Evolutionary conservation across 2,797 vertebrate genomes (phyloP).

Genomic region (Schizothorax lantsangensis): DNA sequence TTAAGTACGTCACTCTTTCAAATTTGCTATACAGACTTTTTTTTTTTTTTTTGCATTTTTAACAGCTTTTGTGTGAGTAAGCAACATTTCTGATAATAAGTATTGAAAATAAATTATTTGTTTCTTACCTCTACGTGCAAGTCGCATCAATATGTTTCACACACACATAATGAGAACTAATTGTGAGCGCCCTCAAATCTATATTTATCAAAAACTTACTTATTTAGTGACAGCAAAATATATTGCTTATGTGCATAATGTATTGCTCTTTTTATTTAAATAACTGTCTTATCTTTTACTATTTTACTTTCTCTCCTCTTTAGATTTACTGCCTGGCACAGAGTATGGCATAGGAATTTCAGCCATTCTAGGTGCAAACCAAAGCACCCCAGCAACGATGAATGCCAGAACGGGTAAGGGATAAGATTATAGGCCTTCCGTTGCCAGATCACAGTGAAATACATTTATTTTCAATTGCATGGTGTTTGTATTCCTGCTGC

Average conservation of each 20-base stretch:
- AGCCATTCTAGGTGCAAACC: constrained; percentile 85
- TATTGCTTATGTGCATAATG: not conserved
- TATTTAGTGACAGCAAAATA: not conserved
- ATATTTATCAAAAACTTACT: constrained; percentile 1
- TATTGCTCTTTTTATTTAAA: not conserved
- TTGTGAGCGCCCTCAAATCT: constrained; percentile 18
- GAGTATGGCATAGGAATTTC: constrained; percentile 98
- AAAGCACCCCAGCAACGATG: constrained; percentile 94
- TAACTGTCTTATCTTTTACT: not conserved
- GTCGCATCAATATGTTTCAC: constrained; percentile 12
- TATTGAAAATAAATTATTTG: not conserved
- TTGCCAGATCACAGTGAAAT: constrained; percentile 4
- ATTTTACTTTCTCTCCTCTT: not conserved
- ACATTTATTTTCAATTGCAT: not conserved
- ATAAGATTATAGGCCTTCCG: constrained; percentile 1
- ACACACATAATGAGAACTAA: constrained; percentile 36
- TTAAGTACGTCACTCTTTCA: not conserved
- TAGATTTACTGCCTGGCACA: constrained; percentile 93
- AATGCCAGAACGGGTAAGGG: constrained; percentile 94
- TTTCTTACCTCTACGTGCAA: constrained; percentile 8
- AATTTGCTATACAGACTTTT: not conserved
- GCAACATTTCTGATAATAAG: constrained; percentile 5
- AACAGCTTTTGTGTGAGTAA: constrained; percentile 6
- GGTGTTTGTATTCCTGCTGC: constrained; percentile 5
- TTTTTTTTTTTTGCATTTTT: no score